Evolutionary conservation across 37 sponge, comb jelly and placozoan species (phyloP), one percentile per base, ranked within the genome.

Genomic region (Haliclona indistincta): DNA sequence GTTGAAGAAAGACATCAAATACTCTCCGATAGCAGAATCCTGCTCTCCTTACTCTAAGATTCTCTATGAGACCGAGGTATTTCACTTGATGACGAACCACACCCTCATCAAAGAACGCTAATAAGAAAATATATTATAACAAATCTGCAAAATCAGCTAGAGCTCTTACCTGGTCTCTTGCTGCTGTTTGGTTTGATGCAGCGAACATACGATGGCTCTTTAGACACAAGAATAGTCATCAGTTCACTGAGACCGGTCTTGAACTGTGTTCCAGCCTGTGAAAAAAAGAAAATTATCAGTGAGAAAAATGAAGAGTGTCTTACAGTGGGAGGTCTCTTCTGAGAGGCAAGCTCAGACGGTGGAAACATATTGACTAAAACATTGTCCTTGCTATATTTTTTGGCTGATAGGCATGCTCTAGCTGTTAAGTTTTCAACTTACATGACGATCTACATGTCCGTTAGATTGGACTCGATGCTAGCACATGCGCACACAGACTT

Each of bases 51-150:
- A 94, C 95, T 47, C 95, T 72, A 0, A 94, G 73, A 74, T 94
- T 94, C 82, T 94, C 95, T 85, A 94, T 87, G 62, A 94, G 61
- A 1, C 91, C 95, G 0, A 94, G 84, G 75, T 94, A 94, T 62
- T 89, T 85, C 53, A 90, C 91, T 49, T 94, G 94, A 52, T 94
- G 94, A 13, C 51, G 68, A 0, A 94, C 63, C 23, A 89, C 75
- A 3, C 19, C 2, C 15, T 86, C 81, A 60, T 94, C 81, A 68
- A 94, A 83, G 2, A 58, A 11, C 32, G n/a, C 80, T 86, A 56
- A 39, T n/a, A 69, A 28, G 49, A 32, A 41, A 70, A 20, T 6
- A 70, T 13, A 41, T 44, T 17, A 39, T 10, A 42, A 41, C 4
- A n/a, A n/a, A n/a, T n/a, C 8, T 11, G 29, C 35, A 29, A 22